These are phyloP conservation scores for Pseudachorutes palmiensis DNA, from an alignment of 1,140 invertebrate genomes.

Conservation along the genomic window DNA sequence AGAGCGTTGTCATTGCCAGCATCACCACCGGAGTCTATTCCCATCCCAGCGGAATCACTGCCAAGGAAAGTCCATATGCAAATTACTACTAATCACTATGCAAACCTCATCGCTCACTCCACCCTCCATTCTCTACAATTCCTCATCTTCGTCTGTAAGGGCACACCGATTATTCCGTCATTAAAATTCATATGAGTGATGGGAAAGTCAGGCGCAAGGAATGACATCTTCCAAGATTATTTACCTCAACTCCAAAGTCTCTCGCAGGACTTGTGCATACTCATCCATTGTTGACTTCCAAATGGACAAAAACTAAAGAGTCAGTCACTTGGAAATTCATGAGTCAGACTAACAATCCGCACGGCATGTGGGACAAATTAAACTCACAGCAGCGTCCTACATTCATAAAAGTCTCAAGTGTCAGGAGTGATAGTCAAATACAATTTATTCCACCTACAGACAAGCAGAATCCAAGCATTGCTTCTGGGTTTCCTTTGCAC, in stretches of 20 bases:
- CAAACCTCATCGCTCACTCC: background rate
- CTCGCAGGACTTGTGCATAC: background rate
- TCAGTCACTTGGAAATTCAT: background rate
- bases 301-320: background rate
- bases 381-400: background rate
- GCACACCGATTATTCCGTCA: background rate
- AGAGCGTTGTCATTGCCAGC: background rate
- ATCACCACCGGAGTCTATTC: background rate
- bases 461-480: no score
- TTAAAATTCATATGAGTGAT: constrained; percentile 5
- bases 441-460: no score
- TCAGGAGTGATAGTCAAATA: no score
- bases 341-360: no score
- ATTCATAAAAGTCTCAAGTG: no score
- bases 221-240: constrained; percentile 3
- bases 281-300: no score
- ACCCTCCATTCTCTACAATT: background rate
- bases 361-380: background rate
- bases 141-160: background rate
- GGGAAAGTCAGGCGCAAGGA: background rate
- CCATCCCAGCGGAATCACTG: background rate
- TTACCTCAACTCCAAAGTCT: background rate
- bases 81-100: constrained; percentile 5
- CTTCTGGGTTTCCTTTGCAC: no score
- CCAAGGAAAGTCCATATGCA: background rate